phyloP scores from a whole-genome alignment of 1,140 invertebrate species.

The Liolophura sinensis region DNA sequence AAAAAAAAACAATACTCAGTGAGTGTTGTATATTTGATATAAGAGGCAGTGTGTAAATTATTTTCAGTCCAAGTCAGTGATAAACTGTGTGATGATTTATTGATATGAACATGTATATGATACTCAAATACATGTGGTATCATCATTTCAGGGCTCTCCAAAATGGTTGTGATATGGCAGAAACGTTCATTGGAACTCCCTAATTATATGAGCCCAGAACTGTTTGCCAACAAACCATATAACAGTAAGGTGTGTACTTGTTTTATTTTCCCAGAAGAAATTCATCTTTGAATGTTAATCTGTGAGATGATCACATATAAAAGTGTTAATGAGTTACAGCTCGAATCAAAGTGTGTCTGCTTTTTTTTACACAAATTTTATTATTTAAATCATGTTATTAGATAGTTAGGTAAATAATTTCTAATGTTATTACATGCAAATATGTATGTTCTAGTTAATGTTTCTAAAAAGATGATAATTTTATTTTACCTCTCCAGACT shows the following conservation, averaged over 20 bases:
- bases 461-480: not conserved
- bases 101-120: not conserved
- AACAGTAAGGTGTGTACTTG: conserved; percentile 34
- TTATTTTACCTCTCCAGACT: conserved; percentile 21
- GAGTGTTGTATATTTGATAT: not conserved
- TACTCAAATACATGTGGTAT: not conserved
- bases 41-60: not conserved
- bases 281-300: not conserved
- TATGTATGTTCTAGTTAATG: not conserved
- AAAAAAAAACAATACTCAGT: not conserved
- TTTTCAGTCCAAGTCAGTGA: not conserved
- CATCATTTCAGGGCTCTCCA: conserved; percentile 28
- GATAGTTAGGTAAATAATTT: not conserved
- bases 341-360: not conserved
- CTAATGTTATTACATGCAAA: not conserved
- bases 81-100: not conserved
- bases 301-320: not conserved
- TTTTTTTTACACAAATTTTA: not conserved
- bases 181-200: conserved; percentile 40
- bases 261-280: not conserved
- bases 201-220: conserved; percentile 44
- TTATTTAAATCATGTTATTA: not conserved
- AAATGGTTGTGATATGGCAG: conserved; percentile 31
- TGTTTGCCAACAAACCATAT: conserved; percentile 34
- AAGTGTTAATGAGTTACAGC: not conserved